Evolutionary conservation across 1,140 invertebrate genomes (phyloP), one percentile per base, ranked within the genome.

Genomic region (Ceratina calcarata): DNA sequence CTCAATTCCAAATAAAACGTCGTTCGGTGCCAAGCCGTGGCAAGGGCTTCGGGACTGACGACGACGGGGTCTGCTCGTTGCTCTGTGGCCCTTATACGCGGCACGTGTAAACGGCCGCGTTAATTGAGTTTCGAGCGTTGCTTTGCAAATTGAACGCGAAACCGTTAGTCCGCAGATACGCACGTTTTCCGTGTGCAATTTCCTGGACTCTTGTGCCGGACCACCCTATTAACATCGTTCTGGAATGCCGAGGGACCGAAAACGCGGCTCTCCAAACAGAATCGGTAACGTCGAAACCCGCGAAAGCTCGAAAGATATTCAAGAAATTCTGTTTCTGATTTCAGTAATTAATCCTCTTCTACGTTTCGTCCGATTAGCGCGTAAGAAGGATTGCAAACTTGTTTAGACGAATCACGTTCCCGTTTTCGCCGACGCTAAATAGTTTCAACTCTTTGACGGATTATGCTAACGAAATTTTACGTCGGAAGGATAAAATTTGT

Each of bases 111-210:
- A 77, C 64, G 81, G 16, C 57, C 61, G 55, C 64, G 82, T 68
- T 84, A 83, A 83, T 84, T 62, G 69, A 77, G 81, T 83, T 83
- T 82, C 81, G 80, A 66, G 69, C 53, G 64, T 72, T 73, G 81
- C 70, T 83, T 84, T 78, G 81, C 55, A 68, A 82, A 78, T 78
- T 78, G 57, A 55, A 22, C 45, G 67, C 45, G 67, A 69, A 60
- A 77, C 55, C 37, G 37, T 37, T 20, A 7, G 37, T 45, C 37
- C 55, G 10, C 58, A 13, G 58, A 61, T 61, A 51, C 75, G 57
- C 37, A 6, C 37, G 37, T 69, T 77, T 77, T 70, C 75, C 68
- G 45, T n/a, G 57, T 61, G 58, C 60, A 78, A 78, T 78, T 70
- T 70, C 66, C 65, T 13, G 66, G 65, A 61, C 55, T 32, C 74